Base-by-base conservation (phyloP, 2,797 vertebrate genomes). In the Acrocephalus scirpaceus region DNA sequence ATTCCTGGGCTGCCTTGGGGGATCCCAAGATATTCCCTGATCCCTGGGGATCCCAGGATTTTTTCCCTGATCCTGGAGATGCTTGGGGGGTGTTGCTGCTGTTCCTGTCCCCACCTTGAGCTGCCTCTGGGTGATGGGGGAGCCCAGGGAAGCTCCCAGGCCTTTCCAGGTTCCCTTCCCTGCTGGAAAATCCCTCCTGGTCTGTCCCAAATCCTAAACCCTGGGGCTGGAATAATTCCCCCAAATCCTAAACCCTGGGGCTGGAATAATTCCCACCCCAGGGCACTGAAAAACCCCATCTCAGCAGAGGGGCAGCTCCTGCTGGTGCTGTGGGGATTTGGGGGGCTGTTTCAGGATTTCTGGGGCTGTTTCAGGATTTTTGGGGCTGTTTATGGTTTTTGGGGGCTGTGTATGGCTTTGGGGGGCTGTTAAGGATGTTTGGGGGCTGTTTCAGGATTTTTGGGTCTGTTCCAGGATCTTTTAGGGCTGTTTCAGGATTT, bases 361-460 rank as follows among this genome's bases (percentile, higher is more conserved):
- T 77, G 23, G 51, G 64, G 83, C 86, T 90, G 81, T 97, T 97
- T 97, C 96, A 97, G 95, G 50, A 75, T 97, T 72, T 40, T n/a
- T 32, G 47, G 29, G 69, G 86, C 27, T 18, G 4, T 58, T n/a
- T 56, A 13, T 42, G 60, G 74, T 0, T 27, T 71, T 56, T 32
- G 61, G 30, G 62, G 70, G 88, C 30, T 10, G 5, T 60, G n/a
- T n/a, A n/a, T n/a, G n/a, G n/a, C n/a, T 70, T 45, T 48, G 45
- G 66, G 32, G 45, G 64, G 77, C 84, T 88, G n/a, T n/a, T n/a
- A n/a, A n/a, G 95, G 50, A 82, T 88, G 83, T 97, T 97, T 97
- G 64, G 26, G 45, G 64, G 77, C 84, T 88, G 85, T 97, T 97
- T 97, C 96, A 96, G 95, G 70, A 72, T 97, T 26, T 97, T 97